phyloP scores from a whole-genome alignment of 2,888 invertebrate species.

The Temnothorax ravouxi region DNA sequence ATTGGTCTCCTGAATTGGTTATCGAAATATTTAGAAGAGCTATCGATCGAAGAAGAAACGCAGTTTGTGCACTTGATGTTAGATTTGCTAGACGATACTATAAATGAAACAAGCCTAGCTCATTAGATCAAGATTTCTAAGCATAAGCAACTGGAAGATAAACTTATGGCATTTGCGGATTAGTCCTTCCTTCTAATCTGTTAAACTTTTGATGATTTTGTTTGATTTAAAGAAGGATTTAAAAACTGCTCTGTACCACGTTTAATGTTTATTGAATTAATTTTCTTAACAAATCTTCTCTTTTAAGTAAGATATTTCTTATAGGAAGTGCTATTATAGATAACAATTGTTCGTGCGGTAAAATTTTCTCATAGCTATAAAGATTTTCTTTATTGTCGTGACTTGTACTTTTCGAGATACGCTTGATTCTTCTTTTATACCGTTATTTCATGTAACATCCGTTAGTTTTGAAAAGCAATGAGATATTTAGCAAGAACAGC shows the following conservation, averaged over 20 bases:
- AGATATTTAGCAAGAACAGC: constrained; percentile 47
- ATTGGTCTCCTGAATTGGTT: no score
- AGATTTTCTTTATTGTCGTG: not conserved
- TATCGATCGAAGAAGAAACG: no score
- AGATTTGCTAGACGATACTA: no score
- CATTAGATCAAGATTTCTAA: no score
- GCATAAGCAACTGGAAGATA: no score
- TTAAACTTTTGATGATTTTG: no score
- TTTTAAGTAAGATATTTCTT: constrained; percentile 2
- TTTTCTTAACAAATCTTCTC: constrained; percentile 25
- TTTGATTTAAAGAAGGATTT: no score
- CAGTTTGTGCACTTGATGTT: no score
- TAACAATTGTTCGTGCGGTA: constrained; percentile 1
- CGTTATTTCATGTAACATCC: constrained; percentile 15
- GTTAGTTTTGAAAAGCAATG: constrained; percentile 25
- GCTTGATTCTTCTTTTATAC: constrained; percentile 41
- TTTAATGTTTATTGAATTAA: constrained; percentile 37
- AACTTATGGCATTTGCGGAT: no score
- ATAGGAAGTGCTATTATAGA: not conserved
- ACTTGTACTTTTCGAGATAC: constrained; percentile 1
- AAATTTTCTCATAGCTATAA: not conserved
- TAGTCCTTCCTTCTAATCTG: no score
- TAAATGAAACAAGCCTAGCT: no score
- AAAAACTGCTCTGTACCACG: constrained; percentile 29
- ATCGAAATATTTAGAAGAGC: no score